Percentiles rank a stretch among this genome's conserved stretches.
Evolutionary conservation across 2,888 invertebrate species (phyloP).

Genomic region (Drosophila hawaiiensis): DNA sequence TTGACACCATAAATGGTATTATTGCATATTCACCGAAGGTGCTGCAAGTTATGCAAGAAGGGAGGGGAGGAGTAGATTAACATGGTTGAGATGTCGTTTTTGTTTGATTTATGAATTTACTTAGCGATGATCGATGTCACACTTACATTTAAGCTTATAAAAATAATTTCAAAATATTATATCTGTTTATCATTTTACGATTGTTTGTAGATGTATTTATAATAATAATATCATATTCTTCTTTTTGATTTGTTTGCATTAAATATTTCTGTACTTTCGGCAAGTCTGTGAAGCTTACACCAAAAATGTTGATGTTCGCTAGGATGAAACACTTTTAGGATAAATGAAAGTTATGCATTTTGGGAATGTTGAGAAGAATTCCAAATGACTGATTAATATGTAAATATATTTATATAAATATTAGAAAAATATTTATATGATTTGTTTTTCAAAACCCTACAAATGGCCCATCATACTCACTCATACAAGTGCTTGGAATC

Average conservation of each 20-base stretch:
- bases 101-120: conserved; percentile 1
- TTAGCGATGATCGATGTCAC: not conserved
- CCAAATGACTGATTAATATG: not conserved
- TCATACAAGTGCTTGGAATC: conserved; percentile 63
- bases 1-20: conserved; percentile 75
- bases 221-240: not conserved
- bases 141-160: not conserved
- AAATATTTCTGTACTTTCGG: not conserved
- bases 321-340: not conserved
- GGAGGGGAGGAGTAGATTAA: not conserved
- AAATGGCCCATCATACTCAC: conserved; percentile 58
- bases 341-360: not conserved
- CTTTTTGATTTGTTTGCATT: not conserved
- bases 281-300: not conserved
- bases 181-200: not conserved
- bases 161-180: too few species aligned
- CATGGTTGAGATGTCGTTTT: not conserved
- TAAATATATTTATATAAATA: not conserved
- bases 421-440: not conserved
- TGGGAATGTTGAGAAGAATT: not conserved
- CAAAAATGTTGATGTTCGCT: not conserved
- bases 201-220: too few species aligned
- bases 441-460: too few species aligned
- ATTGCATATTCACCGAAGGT: conserved; percentile 72
- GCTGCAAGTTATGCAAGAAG: conserved; percentile 33